Conservation (phyloP, 2,888 invertebrate genomes). For the Aleiodes leptofemur region DNA sequence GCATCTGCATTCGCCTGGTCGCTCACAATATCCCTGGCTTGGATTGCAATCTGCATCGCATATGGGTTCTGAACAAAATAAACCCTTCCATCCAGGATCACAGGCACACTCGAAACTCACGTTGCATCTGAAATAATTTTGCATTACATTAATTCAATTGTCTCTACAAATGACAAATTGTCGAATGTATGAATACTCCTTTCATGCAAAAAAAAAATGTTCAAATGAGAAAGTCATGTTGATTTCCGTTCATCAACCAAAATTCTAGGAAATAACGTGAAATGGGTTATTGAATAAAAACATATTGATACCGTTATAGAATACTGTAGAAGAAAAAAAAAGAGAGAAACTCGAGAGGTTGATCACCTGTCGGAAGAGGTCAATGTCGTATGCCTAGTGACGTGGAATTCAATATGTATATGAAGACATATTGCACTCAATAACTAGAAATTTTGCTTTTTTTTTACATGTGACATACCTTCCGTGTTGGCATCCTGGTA, state of each 20-base stretch:
- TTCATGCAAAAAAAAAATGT: no score
- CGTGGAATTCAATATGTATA: constrained; percentile 11
- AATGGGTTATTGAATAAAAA: constrained; percentile 1
- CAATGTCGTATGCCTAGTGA: constrained; percentile 29
- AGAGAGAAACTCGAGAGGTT: constrained; percentile 42
- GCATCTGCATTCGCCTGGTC: constrained; percentile 91
- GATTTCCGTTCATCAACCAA: not conserved
- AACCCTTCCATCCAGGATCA: constrained; percentile 90
- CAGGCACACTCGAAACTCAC: constrained; percentile 92
- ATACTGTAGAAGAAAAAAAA: not conserved
- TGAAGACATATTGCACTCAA: not conserved
- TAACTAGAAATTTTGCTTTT: not conserved
- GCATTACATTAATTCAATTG: not conserved
- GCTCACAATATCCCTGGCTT: constrained; percentile 90
- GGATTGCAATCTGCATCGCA: constrained; percentile 91
- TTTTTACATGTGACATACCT: constrained; percentile 65
- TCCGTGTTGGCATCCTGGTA: constrained; percentile 92
- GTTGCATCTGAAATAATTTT: constrained; percentile 79
- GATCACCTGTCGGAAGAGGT: constrained; percentile 37
- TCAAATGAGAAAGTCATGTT: no score
- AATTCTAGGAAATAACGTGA: not conserved
- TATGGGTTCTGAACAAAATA: constrained; percentile 91
- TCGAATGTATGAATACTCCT: not conserved
- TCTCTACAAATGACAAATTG: not conserved
- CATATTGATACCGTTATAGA: constrained; percentile 16